Percentiles rank a stretch among this genome's conserved stretches.
Evolutionary conservation across 1,140 invertebrate species (phyloP).

Genomic region (Choristoneura fumiferana): DNA sequence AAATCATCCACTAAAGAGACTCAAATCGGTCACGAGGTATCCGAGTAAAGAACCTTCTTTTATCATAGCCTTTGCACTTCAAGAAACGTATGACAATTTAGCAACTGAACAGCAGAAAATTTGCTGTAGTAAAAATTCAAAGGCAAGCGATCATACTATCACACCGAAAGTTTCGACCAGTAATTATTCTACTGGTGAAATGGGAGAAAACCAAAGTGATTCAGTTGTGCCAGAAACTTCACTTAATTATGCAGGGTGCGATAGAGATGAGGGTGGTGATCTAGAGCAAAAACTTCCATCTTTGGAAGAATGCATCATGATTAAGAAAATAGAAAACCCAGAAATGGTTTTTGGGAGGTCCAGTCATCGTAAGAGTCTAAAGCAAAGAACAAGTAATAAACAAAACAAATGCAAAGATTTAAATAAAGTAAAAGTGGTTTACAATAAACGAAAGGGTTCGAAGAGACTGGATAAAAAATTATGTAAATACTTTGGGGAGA

Average conservation of each 20-base stretch:
- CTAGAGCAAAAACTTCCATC: too few species aligned
- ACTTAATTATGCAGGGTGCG: too few species aligned
- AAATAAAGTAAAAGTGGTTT: background rate
- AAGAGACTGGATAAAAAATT: slow-evolving; percentile 26
- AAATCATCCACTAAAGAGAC: slow-evolving; percentile 16
- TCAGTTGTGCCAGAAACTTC: too few species aligned
- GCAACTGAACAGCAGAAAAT: slow-evolving; percentile 21
- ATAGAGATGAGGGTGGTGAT: too few species aligned
- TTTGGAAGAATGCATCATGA: too few species aligned
- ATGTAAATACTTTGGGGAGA: slow-evolving; percentile 29
- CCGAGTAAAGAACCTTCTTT: slow-evolving; percentile 23
- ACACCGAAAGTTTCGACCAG: background rate
- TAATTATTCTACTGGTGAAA: slow-evolving; percentile 7
- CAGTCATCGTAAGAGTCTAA: background rate
- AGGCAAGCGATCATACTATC: background rate
- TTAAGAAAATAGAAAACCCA: too few species aligned
- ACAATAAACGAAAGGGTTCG: background rate
- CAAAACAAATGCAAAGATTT: background rate
- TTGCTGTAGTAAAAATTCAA: slow-evolving; percentile 12
- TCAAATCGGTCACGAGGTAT: slow-evolving; percentile 23
- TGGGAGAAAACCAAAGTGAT: too few species aligned
- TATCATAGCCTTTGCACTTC: slow-evolving; percentile 30
- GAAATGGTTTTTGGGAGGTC: too few species aligned
- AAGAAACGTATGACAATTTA: slow-evolving; percentile 30
- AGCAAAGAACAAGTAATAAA: background rate